These are phyloP conservation scores for Platysteira castanea DNA, from an alignment of 2,113 vertebrate genomes.

Conservation along the genomic window DNA sequence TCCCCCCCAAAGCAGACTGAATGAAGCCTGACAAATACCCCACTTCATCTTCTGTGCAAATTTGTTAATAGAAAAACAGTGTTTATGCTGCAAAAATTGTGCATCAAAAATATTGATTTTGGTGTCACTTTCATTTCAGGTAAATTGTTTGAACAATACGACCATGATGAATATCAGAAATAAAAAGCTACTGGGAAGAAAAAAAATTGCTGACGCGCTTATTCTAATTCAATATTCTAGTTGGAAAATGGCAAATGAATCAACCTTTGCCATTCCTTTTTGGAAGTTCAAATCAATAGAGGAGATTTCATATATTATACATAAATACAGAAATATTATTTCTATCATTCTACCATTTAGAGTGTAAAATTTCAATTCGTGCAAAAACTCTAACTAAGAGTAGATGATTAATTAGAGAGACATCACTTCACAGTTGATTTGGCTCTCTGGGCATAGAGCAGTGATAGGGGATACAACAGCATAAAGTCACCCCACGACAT, in stretches of 20 bases:
- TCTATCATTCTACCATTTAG: not conserved
- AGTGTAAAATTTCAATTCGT: not conserved
- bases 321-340: conserved; percentile 60
- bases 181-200: conserved; percentile 69
- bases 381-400: not conserved
- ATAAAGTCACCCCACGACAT: too few species aligned
- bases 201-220: conserved; percentile 82
- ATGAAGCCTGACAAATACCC: conserved; percentile 48
- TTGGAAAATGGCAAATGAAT: conserved; percentile 68
- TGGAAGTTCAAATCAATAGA: conserved; percentile 75
- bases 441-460: too few species aligned
- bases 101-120: conserved; percentile 85
- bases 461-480: too few species aligned
- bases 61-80: conserved; percentile 74
- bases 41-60: conserved; percentile 66
- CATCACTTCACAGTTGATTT: not conserved
- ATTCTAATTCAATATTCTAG: conserved; percentile 63
- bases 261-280: conserved; percentile 69
- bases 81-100: conserved; percentile 86
- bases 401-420: not conserved
- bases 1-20: conserved; percentile 41
- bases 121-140: conserved; percentile 81
- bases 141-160: conserved; percentile 86
- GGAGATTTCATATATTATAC: conserved; percentile 70
- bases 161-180: conserved; percentile 87